Base-by-base conservation (phyloP, 2,113 vertebrate species). In the Salvator merianae region DNA sequence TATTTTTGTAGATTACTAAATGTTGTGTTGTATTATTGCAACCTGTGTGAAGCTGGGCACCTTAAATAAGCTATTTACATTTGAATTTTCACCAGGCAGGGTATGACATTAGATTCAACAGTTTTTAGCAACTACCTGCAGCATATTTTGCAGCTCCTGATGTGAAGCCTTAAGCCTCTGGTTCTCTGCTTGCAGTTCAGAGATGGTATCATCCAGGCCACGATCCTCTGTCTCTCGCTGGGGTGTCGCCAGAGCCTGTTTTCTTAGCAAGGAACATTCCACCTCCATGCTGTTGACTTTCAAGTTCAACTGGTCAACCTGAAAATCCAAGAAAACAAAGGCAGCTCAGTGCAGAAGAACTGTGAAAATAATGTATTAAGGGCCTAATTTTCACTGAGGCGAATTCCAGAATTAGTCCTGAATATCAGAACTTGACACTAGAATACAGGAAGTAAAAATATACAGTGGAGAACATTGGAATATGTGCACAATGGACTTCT, bases 221-320 rank as follows among this genome's bases (percentile, higher is more conserved):
- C 69, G 86, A 73, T 94, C 90, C 79, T 90, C 90, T 0, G 68
- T 83, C 62, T 93, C 93, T 18, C 78, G 90, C 92, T 87, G 95
- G 84, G 26, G 84, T 1, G 0, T 73, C 0, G 8, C 83, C 0
- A 0, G 78, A 0, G 75, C 82, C 62, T 78, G 91, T 72, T 84
- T 94, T 28, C 50, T 62, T 68, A 95, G 89, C 77, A 95, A 84
- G 0, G 76, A 50, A 1, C 91, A 92, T 32, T 95, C 93, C 71
- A 94, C 93, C 74, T 96, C 96, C 28, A 98, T 95, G 63, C 87
- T 87, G 53, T 88, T 93, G 85, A 97, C 91, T 88, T 97, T 97
- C 90, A 95, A 97, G 84, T 96, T 97, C 13, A 99, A 95, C 90
- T 98, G 96, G 73, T 99, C 97, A n/a, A 99, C 95, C 98, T 99